Evolutionary conservation across 2,888 invertebrate genomes (phyloP).

Genomic region (Archips xylosteana): DNA sequence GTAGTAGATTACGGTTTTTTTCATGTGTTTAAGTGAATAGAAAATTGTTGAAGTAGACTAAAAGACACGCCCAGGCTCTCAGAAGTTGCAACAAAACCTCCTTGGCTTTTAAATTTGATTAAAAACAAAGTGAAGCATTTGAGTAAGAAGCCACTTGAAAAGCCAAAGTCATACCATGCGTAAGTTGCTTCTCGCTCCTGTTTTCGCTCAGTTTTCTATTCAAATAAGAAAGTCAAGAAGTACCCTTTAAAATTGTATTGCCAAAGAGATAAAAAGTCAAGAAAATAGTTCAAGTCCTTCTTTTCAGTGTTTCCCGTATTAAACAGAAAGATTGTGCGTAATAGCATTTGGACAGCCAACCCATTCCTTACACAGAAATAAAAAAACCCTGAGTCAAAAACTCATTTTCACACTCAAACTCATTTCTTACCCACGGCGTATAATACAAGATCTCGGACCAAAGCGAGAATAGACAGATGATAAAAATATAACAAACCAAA

Average conservation of each 20-base stretch:
- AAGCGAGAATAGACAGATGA: not conserved
- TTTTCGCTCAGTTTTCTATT: no score
- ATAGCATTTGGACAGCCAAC: not conserved
- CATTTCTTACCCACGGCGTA: slow-evolving; percentile 4
- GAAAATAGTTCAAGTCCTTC: not conserved
- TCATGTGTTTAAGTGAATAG: not conserved
- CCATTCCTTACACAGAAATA: not conserved
- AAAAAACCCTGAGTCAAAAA: slow-evolving; percentile 5
- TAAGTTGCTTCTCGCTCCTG: no score
- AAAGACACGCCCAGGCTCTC: not conserved
- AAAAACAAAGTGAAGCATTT: not conserved
- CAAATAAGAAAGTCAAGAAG: not conserved
- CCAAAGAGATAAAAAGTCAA: not conserved
- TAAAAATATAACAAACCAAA: no score
- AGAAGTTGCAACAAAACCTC: not conserved
- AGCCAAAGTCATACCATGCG: not conserved
- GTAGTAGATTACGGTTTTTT: not conserved
- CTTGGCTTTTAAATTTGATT: not conserved
- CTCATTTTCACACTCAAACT: not conserved
- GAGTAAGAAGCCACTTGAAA: not conserved
- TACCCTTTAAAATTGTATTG: not conserved
- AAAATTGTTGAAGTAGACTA: not conserved
- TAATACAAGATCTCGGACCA: slow-evolving; percentile 7
- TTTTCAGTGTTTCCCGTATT: slow-evolving; percentile 1
- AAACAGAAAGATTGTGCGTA: not conserved